phyloP scores from a whole-genome alignment of 2,797 vertebrate species.

The Phyllotis vaccarum region DNA sequence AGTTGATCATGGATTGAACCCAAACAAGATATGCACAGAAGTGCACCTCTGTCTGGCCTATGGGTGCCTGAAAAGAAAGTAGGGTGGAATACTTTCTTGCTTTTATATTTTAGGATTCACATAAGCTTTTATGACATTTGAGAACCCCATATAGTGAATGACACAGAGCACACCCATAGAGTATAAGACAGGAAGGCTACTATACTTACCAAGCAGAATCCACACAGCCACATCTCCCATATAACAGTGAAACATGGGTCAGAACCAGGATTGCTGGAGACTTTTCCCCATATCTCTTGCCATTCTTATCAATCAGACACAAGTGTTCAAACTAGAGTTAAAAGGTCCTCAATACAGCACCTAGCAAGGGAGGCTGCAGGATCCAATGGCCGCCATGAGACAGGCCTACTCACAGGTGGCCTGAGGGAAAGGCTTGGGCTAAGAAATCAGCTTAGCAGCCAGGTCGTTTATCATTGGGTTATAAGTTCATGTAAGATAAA shows the following conservation, averaged over 20 bases:
- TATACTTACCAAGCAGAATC: neutral
- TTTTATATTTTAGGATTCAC: neutral
- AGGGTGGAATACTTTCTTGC: neutral
- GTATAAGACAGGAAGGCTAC: neutral
- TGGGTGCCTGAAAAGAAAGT: neutral
- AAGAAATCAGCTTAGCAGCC: neutral
- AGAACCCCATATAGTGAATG: neutral
- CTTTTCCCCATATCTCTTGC: neutral
- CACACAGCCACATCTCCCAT: neutral
- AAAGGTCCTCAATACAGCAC: rapidly evolving
- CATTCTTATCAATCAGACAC: neutral
- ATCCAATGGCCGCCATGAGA: neutral
- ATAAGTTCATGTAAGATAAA: slow-evolving; percentile 70
- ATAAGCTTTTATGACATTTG: neutral
- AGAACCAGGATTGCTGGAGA: neutral
- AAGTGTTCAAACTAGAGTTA: neutral
- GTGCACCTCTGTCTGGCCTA: neutral
- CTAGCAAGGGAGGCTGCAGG: neutral
- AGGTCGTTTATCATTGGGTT: slow-evolving; percentile 26
- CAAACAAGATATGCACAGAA: neutral
- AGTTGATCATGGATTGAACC: neutral
- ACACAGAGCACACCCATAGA: neutral
- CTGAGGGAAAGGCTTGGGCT: neutral
- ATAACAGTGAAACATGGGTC: neutral
- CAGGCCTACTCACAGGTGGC: neutral